Evolutionary conservation across 2,113 vertebrate species (phyloP).

Genomic region (Oreamnos americanus): DNA sequence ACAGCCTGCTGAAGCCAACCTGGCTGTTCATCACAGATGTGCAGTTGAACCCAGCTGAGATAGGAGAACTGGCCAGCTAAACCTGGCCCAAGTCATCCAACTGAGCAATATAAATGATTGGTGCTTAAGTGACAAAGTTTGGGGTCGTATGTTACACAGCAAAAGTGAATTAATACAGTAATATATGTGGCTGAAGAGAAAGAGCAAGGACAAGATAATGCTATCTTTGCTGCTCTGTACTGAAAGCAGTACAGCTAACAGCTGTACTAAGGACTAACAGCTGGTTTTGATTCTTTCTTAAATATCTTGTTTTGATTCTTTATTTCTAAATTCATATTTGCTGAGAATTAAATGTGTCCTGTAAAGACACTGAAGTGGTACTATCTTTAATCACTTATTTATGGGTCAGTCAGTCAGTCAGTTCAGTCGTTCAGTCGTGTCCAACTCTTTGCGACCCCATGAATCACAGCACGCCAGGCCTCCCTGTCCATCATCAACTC

Average conservation of each 20-base stretch:
- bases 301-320: background rate
- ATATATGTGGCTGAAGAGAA: background rate
- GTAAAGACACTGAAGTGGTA: background rate
- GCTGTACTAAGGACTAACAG: too few relatives aligned
- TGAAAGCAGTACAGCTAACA: background rate
- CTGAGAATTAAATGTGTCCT: background rate
- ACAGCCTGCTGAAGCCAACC: background rate
- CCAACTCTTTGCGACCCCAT: too few relatives aligned
- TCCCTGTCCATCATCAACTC: too few relatives aligned
- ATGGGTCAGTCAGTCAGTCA: background rate
- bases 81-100: background rate
- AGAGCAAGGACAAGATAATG: background rate
- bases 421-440: too few relatives aligned
- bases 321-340: background rate
- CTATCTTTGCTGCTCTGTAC: background rate
- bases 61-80: background rate
- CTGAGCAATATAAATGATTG: background rate
- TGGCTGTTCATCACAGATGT: background rate
- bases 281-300: too few relatives aligned
- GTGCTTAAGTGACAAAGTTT: background rate
- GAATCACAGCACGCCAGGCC: too few relatives aligned
- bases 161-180: background rate
- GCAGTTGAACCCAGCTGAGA: background rate
- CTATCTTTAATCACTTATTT: background rate
- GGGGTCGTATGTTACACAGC: background rate